A percentile compares a stretch with the other conserved stretches of the same genome.
Conservation (phyloP, 53 echinoderm and acorn worm species). For the Luidia sarsii region DNA sequence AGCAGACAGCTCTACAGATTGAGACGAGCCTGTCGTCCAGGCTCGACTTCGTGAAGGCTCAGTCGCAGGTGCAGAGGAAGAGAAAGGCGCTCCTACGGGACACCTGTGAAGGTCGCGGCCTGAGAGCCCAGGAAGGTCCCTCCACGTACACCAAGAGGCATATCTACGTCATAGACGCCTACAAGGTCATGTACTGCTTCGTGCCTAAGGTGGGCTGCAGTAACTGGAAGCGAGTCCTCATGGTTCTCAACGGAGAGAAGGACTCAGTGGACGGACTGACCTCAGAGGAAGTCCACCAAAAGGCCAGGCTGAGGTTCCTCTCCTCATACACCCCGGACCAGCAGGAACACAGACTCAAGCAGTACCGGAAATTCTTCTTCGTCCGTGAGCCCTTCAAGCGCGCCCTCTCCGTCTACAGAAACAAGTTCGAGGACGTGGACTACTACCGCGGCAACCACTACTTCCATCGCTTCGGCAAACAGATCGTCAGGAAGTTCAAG, state of each 20-base stretch:
- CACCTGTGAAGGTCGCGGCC: conserved; percentile 18
- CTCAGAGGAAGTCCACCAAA: conserved; percentile 68
- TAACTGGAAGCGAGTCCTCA: conserved; percentile 91
- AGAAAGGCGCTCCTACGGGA: conserved; percentile 3
- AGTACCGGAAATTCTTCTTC: conserved; percentile 71
- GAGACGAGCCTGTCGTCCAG: not conserved
- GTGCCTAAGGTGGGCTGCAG: conserved; percentile 89
- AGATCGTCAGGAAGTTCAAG: conserved; percentile 65
- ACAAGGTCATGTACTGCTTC: conserved; percentile 81
- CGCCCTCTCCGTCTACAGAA: conserved; percentile 66
- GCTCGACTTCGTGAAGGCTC: conserved; percentile 44
- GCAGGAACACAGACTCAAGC: conserved; percentile 48
- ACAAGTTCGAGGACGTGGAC: conserved; percentile 62
- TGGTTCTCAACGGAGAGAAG: conserved; percentile 76
- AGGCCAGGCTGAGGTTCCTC: conserved; percentile 56
- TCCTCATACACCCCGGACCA: conserved; percentile 24
- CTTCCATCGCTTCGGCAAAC: conserved; percentile 74
- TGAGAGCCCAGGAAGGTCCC: not conserved
- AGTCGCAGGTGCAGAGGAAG: conserved; percentile 11
- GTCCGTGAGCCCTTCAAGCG: conserved; percentile 73
- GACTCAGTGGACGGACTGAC: conserved; percentile 64
- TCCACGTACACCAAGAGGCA: conserved; percentile 62
- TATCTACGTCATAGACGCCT: conserved; percentile 69
- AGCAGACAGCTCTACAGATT: not conserved
- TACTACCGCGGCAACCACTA: conserved; percentile 59